Percentiles rank a stretch among this genome's conserved stretches.
These are phyloP conservation scores for Ursus arctos DNA, from an alignment of 2,113 vertebrate genomes.

Conservation along the genomic window DNA sequence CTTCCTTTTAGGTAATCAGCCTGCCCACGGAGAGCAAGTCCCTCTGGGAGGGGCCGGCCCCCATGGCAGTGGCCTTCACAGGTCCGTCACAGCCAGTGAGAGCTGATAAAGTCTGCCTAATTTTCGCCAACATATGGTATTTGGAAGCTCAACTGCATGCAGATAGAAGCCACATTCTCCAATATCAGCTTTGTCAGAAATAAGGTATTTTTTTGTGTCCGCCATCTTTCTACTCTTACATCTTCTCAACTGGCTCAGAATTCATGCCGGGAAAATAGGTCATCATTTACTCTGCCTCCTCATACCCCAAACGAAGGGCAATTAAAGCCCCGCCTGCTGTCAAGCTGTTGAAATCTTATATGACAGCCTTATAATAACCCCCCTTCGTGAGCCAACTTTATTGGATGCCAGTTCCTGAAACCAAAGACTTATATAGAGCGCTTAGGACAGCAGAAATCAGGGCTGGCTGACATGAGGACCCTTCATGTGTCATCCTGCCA, in stretches of 20 bases:
- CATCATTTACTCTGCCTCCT: neutral
- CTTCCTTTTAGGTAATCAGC: neutral
- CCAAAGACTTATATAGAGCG: neutral
- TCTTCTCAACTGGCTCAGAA: neutral
- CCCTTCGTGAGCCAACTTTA: neutral
- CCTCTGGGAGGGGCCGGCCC: neutral
- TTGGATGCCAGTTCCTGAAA: neutral
- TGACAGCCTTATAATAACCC: neutral
- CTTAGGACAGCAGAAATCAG: neutral
- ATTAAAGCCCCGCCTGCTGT: neutral
- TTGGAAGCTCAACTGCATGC: neutral
- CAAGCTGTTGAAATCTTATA: neutral
- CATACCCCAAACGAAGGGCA: neutral
- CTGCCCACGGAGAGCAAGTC: neutral
- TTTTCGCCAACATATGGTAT: neutral
- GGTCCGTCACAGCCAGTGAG: neutral
- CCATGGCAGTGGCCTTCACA: neutral
- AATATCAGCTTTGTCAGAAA: neutral
- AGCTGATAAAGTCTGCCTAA: neutral
- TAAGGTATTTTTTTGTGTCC: neutral
- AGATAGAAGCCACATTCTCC: neutral
- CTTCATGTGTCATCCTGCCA: neutral
- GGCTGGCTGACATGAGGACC: neutral
- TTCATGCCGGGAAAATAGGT: neutral
- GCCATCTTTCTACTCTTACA: neutral